A percentile compares a stretch with the other conserved stretches of the same genome.
These are phyloP conservation scores for Ommatoiulus sabulosus DNA, from an alignment of 2,888 invertebrate species.

Conservation along the genomic window DNA sequence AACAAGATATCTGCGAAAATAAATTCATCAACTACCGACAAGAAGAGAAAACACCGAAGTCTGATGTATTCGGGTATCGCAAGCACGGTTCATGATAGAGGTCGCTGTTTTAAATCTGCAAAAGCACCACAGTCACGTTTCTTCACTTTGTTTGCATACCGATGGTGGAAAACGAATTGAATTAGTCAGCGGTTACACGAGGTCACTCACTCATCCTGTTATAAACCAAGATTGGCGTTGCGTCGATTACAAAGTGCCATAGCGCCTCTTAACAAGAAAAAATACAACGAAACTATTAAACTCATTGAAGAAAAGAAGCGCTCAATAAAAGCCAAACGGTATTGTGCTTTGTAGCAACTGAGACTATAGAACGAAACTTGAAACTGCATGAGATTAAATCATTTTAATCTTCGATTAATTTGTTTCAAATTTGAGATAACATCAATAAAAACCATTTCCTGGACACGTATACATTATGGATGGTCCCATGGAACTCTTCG, in stretches of 20 bases:
- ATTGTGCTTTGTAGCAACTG: no score
- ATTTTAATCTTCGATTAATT: no score
- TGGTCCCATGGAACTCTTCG: no score
- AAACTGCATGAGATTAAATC: no score
- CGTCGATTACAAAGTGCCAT: not conserved
- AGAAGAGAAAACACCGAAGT: constrained; percentile 41
- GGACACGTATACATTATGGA: no score
- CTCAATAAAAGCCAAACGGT: no score
- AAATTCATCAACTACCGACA: constrained; percentile 31
- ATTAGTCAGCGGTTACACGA: constrained; percentile 47
- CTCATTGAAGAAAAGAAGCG: not conserved
- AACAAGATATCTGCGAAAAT: constrained; percentile 35
- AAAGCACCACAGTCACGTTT: constrained; percentile 51
- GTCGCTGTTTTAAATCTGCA: constrained; percentile 52
- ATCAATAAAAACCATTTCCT: no score
- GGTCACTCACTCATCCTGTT: constrained; percentile 48
- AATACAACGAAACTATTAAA: not conserved
- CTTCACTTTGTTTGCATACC: constrained; percentile 53
- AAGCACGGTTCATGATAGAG: constrained; percentile 51
- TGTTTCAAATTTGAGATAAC: no score
- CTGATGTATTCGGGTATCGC: constrained; percentile 42
- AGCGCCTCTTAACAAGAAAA: not conserved
- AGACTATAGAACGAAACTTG: no score
- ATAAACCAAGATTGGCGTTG: not conserved
- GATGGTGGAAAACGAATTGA: constrained; percentile 42